Evolutionary conservation across 2,113 vertebrate species (phyloP).

Genomic region (Lagopus leucura): DNA sequence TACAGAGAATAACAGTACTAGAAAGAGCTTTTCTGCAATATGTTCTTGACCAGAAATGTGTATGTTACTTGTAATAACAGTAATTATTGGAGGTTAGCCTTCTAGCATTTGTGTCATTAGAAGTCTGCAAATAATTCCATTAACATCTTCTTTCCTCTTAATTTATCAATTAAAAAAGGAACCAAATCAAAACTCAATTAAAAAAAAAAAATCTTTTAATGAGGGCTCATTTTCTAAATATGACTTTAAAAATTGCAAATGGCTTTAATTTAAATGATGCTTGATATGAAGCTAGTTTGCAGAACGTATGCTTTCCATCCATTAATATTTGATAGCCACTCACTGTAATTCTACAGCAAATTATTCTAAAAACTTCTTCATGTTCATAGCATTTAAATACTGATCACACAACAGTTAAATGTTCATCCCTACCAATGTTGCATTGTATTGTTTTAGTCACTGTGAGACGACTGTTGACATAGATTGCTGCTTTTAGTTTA

Average conservation of each 20-base stretch:
- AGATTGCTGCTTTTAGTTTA: background rate
- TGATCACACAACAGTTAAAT: background rate
- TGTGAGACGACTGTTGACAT: background rate
- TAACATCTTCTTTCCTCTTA: background rate
- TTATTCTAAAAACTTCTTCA: background rate
- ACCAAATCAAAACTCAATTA: background rate
- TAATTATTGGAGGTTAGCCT: background rate
- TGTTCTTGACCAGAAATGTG: background rate
- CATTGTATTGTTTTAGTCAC: background rate
- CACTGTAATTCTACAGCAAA: background rate
- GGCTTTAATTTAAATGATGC: background rate
- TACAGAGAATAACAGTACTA: background rate
- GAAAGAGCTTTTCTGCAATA: background rate
- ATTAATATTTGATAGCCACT: background rate
- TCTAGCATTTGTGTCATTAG: background rate
- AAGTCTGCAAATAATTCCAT: slow-evolving; percentile 3
- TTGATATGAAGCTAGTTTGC: background rate
- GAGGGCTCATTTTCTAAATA: background rate
- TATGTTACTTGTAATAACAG: background rate
- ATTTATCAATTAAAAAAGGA: background rate
- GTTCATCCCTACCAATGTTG: background rate
- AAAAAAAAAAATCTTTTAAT: background rate
- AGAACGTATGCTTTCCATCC: background rate
- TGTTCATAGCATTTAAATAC: background rate
- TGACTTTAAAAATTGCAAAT: background rate